A percentile compares a stretch with the other conserved stretches of the same genome.
phyloP scores from a whole-genome alignment of 1,140 invertebrate species.

The Eueides isabella region DNA sequence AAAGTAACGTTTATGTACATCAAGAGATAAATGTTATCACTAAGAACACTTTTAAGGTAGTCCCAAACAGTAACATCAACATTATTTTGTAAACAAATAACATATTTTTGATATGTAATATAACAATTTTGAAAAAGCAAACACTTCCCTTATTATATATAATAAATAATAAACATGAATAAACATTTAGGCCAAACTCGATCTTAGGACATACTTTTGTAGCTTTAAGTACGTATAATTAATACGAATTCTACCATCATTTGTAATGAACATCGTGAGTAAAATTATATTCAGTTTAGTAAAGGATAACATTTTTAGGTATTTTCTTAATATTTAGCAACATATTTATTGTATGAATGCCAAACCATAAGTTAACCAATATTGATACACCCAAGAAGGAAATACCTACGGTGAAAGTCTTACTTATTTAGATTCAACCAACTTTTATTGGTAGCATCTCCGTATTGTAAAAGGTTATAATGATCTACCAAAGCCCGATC shows the following conservation, averaged over 20 bases:
- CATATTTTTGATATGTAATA: conserved; percentile 5
- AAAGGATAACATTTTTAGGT: too few relatives aligned
- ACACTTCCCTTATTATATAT: neutral
- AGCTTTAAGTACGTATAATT: neutral
- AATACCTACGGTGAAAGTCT: neutral
- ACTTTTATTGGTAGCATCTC: too few relatives aligned
- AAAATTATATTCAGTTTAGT: too few relatives aligned
- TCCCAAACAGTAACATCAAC: neutral
- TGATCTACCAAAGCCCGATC: too few relatives aligned
- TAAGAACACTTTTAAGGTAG: conserved; percentile 11
- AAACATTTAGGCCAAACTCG: neutral
- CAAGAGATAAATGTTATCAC: neutral
- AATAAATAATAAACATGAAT: neutral
- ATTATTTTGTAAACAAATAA: neutral
- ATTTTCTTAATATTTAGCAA: too few relatives aligned
- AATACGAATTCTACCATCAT: neutral
- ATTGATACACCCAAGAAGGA: neutral
- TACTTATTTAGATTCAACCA: too few relatives aligned
- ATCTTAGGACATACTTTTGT: neutral
- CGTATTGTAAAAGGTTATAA: too few relatives aligned
- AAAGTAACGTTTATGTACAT: conserved; percentile 10
- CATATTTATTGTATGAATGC: neutral
- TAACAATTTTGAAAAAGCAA: neutral
- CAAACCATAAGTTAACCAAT: too few relatives aligned
- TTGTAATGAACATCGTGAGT: too few relatives aligned